Base-by-base conservation (phyloP, 2,797 vertebrate genomes). In the Knipowitschia caucasica region DNA sequence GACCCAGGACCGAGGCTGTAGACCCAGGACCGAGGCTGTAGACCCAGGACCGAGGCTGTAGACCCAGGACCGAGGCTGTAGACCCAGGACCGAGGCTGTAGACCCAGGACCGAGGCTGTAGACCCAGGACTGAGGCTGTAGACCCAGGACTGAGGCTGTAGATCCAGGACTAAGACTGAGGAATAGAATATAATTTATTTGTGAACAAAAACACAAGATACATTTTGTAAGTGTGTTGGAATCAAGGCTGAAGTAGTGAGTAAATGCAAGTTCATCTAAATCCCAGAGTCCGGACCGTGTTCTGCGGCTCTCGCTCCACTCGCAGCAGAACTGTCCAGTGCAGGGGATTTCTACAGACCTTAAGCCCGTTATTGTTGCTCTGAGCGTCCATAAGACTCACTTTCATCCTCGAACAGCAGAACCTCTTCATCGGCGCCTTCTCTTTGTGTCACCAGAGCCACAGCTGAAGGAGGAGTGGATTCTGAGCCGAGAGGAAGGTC, bases 251-350 rank as follows among this genome's bases (percentile, higher is more conserved):
- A 62, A 56, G 59, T 80, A 62, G 59, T 73, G 69, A 78, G 73
- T 81, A 85, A 82, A 84, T 86, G 82, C 82, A 87, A 73, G 83
- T 86, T 84, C 82, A 88, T 85, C 78, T 75, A 46, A 80, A 64
- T 66, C 69, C 44, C 26, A 50, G 35, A 65, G 59, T 44, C 53
- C 24, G 64, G 58, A 52, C 66, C 69, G 69, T 79, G 75, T 59
- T 80, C n/a, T 73, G 74, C 86, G 73, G 63, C 71, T 73, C 73
- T 72, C 76, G 73, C 72, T 84, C 76, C 51, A 56, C 56, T 74
- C 67, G 69, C 64, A 59, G 62, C 73, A 6, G 40, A 21, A 73
- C 72, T 53, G 25, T 14, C 75, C 60, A 49, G 29, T 20, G 50
- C 55, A 9, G 59, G 69, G 64, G 70, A 78, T 77, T 82, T 81